A percentile compares a stretch with the other conserved stretches of the same genome.
These are phyloP conservation scores for Echiichthys vipera DNA, from an alignment of 2,797 vertebrate species.

Conservation along the genomic window DNA sequence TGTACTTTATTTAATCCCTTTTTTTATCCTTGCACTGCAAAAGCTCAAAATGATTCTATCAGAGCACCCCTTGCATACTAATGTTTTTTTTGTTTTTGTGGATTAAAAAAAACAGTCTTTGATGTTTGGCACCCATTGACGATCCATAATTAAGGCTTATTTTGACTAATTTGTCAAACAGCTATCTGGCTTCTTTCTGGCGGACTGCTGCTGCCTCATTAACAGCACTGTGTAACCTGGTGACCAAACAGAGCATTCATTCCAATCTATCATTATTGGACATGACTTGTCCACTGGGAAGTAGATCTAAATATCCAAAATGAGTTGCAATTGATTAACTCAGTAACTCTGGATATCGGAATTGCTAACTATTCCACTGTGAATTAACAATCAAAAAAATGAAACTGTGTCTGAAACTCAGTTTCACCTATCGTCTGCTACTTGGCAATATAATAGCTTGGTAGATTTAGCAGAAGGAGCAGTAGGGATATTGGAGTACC, in stretches of 20 bases:
- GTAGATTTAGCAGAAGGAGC: conserved; percentile 39
- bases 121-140: conserved; percentile 20
- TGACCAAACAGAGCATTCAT: conserved; percentile 40
- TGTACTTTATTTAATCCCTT: not conserved
- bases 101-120: conserved; percentile 17
- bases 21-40: conserved; percentile 8
- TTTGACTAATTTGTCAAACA: conserved; percentile 43
- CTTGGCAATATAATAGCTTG: conserved; percentile 17
- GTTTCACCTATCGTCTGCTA: conserved; percentile 8
- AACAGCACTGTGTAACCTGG: conserved; percentile 22
- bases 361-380: not conserved
- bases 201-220: conserved; percentile 40
- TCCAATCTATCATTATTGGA: conserved; percentile 26
- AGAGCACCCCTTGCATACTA: conserved; percentile 12
- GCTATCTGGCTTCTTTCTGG: conserved; percentile 23
- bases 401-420: conserved; percentile 23
- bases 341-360: not conserved
- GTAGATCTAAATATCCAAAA: conserved; percentile 19
- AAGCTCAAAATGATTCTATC: not conserved
- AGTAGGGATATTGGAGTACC: conserved; percentile 35
- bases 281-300: conserved; percentile 9
- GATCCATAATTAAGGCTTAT: conserved; percentile 48
- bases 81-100: conserved; percentile 6
- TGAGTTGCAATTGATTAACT: not conserved
- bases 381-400: conserved; percentile 24